Evolutionary conservation across 1,140 invertebrate genomes (phyloP), one percentile per base, ranked within the genome.

Genomic region (Trachelipus rathkii): DNA sequence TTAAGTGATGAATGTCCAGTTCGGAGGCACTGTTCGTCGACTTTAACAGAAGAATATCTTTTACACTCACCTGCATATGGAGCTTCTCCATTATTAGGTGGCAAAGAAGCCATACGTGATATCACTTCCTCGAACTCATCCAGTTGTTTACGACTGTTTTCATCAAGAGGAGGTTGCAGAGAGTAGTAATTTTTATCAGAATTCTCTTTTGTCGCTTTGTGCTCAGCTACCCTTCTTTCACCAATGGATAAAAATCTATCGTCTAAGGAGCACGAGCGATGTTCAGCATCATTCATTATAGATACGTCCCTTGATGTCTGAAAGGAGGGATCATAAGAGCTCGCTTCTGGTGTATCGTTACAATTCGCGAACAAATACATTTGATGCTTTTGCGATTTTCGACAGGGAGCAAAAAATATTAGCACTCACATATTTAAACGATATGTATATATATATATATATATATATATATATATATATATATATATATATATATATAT

Each of bases 31-130:
- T 89, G 81, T 89, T 88, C 46, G 89, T 84, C 71, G n/a, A n/a
- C n/a, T n/a, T n/a, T n/a, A n/a, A n/a, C n/a, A n/a, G n/a, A n/a
- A n/a, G n/a, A n/a, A n/a, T n/a, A n/a, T n/a, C n/a, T n/a, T n/a
- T n/a, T n/a, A n/a, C n/a, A n/a, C 89, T 89, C 88, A 89, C 88
- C 84, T 87, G 86, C 75, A n/a, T n/a, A n/a, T n/a, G n/a, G n/a
- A n/a, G n/a, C n/a, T 89, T 83, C 84, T 89, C 88, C 78, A 88
- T 87, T 82, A 89, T 88, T 45, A 67, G 81, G 72, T 15, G 60
- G 75, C 74, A 80, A 53, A 10, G 53, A 75, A 69, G 81, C 78
- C 76, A 81, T 81, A 13, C 76, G 71, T 10, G 76, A 66, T 23
- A 81, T 80, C 15, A 82, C 79, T 33, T 81, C 80, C 70, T 82